Evolutionary conservation across 2,797 vertebrate species (phyloP), one percentile per base, ranked within the genome.

Genomic region (Enteromius anoplus): DNA sequence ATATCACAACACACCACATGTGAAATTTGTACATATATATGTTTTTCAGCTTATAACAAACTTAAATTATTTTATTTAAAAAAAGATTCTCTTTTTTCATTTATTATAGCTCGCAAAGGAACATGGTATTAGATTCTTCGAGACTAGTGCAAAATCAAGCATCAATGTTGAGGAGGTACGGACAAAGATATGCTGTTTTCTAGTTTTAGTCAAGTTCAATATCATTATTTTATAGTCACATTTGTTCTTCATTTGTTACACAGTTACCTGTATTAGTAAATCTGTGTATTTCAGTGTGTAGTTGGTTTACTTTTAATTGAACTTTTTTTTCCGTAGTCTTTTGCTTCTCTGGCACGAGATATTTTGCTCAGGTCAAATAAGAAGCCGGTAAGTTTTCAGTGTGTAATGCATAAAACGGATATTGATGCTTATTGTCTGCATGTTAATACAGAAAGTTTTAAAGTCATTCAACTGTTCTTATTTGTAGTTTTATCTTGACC

Each of bases 101-200:
- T 87, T 85, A 9, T 65, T 15, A 75, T 92, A 99, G 97, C 76
- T 99, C 89, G 97, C 96, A 0, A 96, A 93, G 86, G 96, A 97
- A 75, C 96, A 98, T 0, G 96, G 96, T 65, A 97, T 98, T 91
- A 93, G 95, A 58, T 97, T 98, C 94, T 98, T 98, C 0, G 97
- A 98, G 92, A 98, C 97, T 1, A 99, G 97, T 66, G 97, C 97
- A 88, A 99, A 99, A 87, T 97, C 97, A 86, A 98, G 96, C 86
- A 92, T 96, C 82, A 98, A 98, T 0, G 97, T 98, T 84, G 96
- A 98, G 64, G 97, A 98, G 97, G 97, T 98, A 88, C 95, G 93
- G 15, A 5, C 21, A 55, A 40, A 75, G 21, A 45, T 19, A 77
- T 64, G 37, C 5, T 10, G 2, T 72, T 51, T 29, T 72, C n/a